These are phyloP conservation scores for Takifugu bimaculatus DNA, from an alignment of 2,113 vertebrate species.

Conservation along the genomic window DNA sequence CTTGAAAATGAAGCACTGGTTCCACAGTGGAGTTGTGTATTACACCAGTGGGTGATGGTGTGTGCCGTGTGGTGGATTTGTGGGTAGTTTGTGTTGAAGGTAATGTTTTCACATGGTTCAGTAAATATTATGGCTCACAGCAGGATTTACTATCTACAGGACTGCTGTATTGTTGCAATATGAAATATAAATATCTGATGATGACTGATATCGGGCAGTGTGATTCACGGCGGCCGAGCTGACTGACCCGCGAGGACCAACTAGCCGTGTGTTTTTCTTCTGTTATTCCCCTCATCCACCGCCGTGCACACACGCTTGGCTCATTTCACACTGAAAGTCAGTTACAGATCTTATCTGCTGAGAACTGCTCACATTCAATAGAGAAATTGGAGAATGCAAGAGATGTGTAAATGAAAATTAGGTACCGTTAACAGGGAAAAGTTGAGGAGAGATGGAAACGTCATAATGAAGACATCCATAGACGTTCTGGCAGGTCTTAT, in stretches of 20 bases:
- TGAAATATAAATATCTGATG: slow-evolving; percentile 3
- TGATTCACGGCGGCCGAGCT: slow-evolving; percentile 59
- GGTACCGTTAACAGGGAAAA: not conserved
- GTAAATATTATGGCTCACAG: not conserved
- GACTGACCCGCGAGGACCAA: slow-evolving; percentile 40
- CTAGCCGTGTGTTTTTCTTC: slow-evolving; percentile 19
- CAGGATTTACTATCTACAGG: not conserved
- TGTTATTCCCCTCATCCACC: no score
- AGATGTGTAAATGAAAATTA: not conserved
- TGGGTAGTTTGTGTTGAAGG: not conserved
- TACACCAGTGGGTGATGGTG: slow-evolving; percentile 28
- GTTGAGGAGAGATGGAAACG: not conserved
- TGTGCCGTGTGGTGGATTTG: not conserved
- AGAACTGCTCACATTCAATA: slow-evolving; percentile 1
- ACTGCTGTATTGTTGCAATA: not conserved
- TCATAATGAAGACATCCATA: slow-evolving; percentile 37
- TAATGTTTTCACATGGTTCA: not conserved
- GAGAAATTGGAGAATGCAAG: slow-evolving; percentile 4
- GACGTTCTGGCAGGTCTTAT: slow-evolving; percentile 35
- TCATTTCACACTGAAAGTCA: not conserved
- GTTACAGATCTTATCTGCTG: slow-evolving; percentile 34
- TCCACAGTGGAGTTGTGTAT: slow-evolving; percentile 48
- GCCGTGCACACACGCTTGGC: slow-evolving; percentile 5
- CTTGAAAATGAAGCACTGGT: slow-evolving; percentile 29
- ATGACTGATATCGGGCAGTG: slow-evolving; percentile 67